phyloP scores from a whole-genome alignment of 2,113 vertebrate genomes.

The Chunga burmeisteri region DNA sequence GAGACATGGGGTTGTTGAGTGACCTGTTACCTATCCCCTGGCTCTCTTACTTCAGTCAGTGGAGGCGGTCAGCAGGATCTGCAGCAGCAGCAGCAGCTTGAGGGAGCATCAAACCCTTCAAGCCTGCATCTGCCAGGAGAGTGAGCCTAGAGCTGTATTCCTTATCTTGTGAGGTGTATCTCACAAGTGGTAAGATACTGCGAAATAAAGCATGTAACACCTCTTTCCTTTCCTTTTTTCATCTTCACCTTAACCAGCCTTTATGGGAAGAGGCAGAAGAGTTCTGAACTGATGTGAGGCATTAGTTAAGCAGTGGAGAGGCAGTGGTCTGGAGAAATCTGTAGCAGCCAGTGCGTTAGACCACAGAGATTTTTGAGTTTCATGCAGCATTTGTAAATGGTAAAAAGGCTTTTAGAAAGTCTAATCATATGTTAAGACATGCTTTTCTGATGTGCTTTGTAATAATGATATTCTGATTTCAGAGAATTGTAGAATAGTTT shows the following conservation, averaged over 20 bases:
- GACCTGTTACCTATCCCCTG: neutral
- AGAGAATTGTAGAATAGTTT: neutral
- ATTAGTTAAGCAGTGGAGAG: accelerated
- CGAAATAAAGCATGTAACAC: neutral
- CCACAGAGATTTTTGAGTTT: neutral
- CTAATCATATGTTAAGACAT: neutral
- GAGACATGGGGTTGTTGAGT: neutral
- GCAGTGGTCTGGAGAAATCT: neutral
- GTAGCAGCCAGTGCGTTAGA: neutral
- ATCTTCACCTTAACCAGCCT: neutral
- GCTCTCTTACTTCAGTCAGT: neutral
- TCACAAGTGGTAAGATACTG: neutral
- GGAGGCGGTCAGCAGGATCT: neutral
- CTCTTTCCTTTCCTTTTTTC: neutral
- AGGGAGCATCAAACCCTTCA: neutral
- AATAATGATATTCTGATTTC: neutral
- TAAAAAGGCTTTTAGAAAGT: neutral
- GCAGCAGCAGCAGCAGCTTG: neutral
- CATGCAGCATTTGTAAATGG: neutral
- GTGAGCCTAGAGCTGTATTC: neutral
- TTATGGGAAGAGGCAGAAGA: neutral
- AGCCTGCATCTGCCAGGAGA: neutral
- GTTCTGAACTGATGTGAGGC: neutral
- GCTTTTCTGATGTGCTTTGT: neutral
- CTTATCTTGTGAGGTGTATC: neutral